Evolutionary conservation across 2,113 vertebrate genomes (phyloP), one percentile per base, ranked within the genome.

Genomic region (Corythaeola cristata): DNA sequence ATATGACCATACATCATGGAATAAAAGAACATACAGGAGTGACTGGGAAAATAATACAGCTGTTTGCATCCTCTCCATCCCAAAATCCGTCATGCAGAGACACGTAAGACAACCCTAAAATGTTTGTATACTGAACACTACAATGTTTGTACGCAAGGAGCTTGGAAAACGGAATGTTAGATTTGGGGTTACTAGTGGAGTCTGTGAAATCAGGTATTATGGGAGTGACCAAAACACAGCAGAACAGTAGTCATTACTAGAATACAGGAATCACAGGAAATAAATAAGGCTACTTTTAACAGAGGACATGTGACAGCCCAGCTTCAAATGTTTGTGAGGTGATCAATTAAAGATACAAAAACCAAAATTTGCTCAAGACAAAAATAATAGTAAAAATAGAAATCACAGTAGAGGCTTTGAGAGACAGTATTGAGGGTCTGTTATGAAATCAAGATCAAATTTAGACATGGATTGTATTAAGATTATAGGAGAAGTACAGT

Each of bases 241-340:
- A 71, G 28, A 95, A 72, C 0, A 72, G 49, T 15, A 85, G 49
- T 72, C 49, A 72, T 45, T 12, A 78, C 22, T 44, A 78, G 11
- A 96, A 87, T 35, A 50, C 9, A 35, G 35, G 23, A 84, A 71
- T 78, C 55, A 84, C 87, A 95, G 80, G 56, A 89, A 95, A 93
- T 92, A 89, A 84, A 72, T 82, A 84, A 64, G 44, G 45, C 18
- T 87, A 80, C 64, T 87, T 75, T 56, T 55, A 39, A 75, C 92
- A 95, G 44, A 90, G 44, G 71, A 62, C 30, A 37, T 21, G 12
- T 44, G 44, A 22, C 52, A 85, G 32, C 39, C 66, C 73, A 92
- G 69, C 39, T 72, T 92, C 81, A 82, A 81, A 16, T 47, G 52
- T 59, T 12, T 87, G 5, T 74, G 21, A 67, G 32, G 26, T 53